Evolutionary conservation across 2,888 invertebrate species (phyloP).

Genomic region (Epiperipatus broadwayi): DNA sequence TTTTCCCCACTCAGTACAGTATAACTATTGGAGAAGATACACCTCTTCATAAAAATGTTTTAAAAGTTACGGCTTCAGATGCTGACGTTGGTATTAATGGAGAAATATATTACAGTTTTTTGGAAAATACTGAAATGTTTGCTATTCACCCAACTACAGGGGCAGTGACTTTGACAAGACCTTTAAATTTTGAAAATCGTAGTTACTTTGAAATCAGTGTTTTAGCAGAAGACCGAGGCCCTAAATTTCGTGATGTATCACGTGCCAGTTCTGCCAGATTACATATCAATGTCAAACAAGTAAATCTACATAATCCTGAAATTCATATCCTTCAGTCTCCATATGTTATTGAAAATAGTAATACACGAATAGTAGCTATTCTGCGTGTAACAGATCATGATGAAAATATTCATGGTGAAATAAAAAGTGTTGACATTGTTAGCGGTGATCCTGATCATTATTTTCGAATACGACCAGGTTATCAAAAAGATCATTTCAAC

Average conservation of each 20-base stretch:
- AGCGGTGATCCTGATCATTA: constrained; percentile 76
- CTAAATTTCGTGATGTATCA: constrained; percentile 29
- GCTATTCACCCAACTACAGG: constrained; percentile 84
- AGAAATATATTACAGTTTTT: constrained; percentile 85
- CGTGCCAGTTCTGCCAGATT: constrained; percentile 24
- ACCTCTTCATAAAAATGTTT: constrained; percentile 50
- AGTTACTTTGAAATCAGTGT: constrained; percentile 49
- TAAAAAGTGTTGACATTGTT: constrained; percentile 58
- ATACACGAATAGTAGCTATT: constrained; percentile 59
- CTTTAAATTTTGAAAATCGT: constrained; percentile 35
- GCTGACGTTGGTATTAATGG: constrained; percentile 89
- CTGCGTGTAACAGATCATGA: constrained; percentile 66
- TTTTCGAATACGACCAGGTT: constrained; percentile 48
- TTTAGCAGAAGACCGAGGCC: constrained; percentile 67
- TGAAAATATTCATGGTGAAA: constrained; percentile 60
- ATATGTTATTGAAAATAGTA: constrained; percentile 54
- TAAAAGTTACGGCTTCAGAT: constrained; percentile 56
- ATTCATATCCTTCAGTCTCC: constrained; percentile 53
- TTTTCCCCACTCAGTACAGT: constrained; percentile 71
- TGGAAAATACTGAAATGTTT: constrained; percentile 52
- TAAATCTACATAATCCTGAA: constrained; percentile 68
- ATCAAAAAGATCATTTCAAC: constrained; percentile 35
- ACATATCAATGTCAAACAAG: constrained; percentile 44
- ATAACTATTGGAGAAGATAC: constrained; percentile 71
- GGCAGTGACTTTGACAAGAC: constrained; percentile 58